Evolutionary conservation across 2,113 vertebrate species (phyloP), one percentile per base, ranked within the genome.

Genomic region (Baryphthengus martii): DNA sequence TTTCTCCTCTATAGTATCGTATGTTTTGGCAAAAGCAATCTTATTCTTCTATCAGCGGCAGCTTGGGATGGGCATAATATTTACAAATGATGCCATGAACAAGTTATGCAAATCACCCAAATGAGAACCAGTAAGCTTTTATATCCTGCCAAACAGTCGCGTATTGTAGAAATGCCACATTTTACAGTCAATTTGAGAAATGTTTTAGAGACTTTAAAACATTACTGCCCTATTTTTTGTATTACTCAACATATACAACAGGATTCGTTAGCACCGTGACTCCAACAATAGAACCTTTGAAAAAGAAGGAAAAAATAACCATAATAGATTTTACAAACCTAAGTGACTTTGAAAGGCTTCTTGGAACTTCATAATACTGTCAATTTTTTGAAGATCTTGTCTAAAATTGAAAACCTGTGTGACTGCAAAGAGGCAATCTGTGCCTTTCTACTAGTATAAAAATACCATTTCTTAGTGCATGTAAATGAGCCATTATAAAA

Each of bases 171-270:
- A 93, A 88, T 85, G 85, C 89, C 94, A 96, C 75, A 63, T 96
- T 96, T 97, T 96, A 96, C 93, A 97, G 89, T 91, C 96, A 91
- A 93, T 96, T 90, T 95, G 94, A 95, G 89, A 85, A 91, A 89
- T 73, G 63, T 94, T 88, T 93, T 75, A 95, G 82, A 95, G 93
- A 90, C 78, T 91, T 96, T 96, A 94, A 96, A 96, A 94, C 91
- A 91, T 96, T 87, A 96, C 71, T 82, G 50, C 63, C 81, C 74
- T 88, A 70, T 93, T 96, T 93, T 94, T 97, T 74, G 65, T 95
- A 90, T 58, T 94, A 88, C 78, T 93, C 78, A 93, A 87, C 37
- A 31, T 81, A 75, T 49, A 78, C 68, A 87, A 56, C 84, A 80
- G 58, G 71, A 83, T 91, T 94, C 35, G 7, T 93, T 95, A 90